These are phyloP conservation scores for Galbula dea DNA, from an alignment of 2,113 vertebrate genomes.

Conservation along the genomic window DNA sequence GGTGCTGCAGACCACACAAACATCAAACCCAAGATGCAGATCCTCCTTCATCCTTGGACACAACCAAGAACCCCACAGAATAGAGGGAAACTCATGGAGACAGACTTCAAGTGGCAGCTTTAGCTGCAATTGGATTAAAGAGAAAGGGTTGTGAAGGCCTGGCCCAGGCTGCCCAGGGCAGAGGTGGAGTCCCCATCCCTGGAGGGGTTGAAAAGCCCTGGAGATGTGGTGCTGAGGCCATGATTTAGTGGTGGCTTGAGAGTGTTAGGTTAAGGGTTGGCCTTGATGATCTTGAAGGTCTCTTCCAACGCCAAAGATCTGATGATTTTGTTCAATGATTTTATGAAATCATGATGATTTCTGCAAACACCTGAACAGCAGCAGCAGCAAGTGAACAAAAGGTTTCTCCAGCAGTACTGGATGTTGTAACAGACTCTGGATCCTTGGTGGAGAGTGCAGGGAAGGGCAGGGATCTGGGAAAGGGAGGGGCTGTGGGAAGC, in stretches of 20 bases:
- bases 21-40: neutral
- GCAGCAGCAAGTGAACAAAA: neutral
- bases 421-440: neutral
- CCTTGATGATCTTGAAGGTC: too few species aligned
- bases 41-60: neutral
- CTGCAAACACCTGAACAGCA: neutral
- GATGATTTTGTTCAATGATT: too few species aligned
- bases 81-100: neutral
- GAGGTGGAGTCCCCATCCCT: too few species aligned
- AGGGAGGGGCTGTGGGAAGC: slow-evolving; percentile 23
- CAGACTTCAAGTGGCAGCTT: accelerated
- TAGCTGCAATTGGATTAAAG: neutral
- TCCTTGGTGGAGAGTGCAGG: neutral
- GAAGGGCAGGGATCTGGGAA: neutral
- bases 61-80: neutral
- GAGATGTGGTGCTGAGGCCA: too few species aligned
- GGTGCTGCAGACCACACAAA: neutral
- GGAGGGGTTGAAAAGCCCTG: too few species aligned
- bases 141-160: too few species aligned
- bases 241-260: too few species aligned
- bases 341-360: neutral
- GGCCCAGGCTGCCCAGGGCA: too few species aligned
- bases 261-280: too few species aligned
- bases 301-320: too few species aligned
- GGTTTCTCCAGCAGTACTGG: neutral